Base-by-base conservation (phyloP, 2,888 invertebrate genomes). In the Brachyptera putata region DNA sequence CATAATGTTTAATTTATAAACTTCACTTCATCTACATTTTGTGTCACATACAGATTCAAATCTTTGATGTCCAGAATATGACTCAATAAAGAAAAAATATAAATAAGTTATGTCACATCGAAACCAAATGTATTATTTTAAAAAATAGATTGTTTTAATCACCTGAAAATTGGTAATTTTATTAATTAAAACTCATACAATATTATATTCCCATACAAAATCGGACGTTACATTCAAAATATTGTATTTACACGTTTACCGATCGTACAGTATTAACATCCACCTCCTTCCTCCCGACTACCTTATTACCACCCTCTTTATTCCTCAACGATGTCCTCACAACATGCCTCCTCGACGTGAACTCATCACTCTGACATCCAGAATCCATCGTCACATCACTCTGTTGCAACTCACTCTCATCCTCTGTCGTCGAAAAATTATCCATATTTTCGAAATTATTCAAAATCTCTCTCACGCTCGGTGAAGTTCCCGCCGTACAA, bases 351-450 rank as follows among this genome's bases (percentile, higher is more conserved):
- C n/a, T n/a, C n/a, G n/a, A n/a, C n/a, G n/a, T n/a, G n/a, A n/a
- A n/a, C 34, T 34, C 36, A 14, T 34, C 85, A 66, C 83, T 84
- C 64, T 85, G 85, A 84, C 86, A 85, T 0, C 85, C 85, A 0
- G 84, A 83, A 66, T 85, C 85, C 77, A 84, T 81, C 0, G 84
- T 85, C 0, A 81, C 80, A 49, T 81, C 81, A 64, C 79, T 81
- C 26, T 61, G 62, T 16, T 9, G 39, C 25, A 18, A n/a, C n/a
- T n/a, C n/a, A n/a, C n/a, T n/a, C n/a, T n/a, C n/a, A n/a, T n/a
- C n/a, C n/a, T n/a, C n/a, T n/a, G n/a, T n/a, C n/a, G n/a, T n/a
- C n/a, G n/a, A n/a, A n/a, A n/a, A n/a, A n/a, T n/a, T n/a, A n/a
- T n/a, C n/a, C n/a, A n/a, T n/a, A n/a, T 18, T 36, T 43, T 43